phyloP scores from a whole-genome alignment of 2,797 vertebrate species.

The Cercopithecus neglectus region DNA sequence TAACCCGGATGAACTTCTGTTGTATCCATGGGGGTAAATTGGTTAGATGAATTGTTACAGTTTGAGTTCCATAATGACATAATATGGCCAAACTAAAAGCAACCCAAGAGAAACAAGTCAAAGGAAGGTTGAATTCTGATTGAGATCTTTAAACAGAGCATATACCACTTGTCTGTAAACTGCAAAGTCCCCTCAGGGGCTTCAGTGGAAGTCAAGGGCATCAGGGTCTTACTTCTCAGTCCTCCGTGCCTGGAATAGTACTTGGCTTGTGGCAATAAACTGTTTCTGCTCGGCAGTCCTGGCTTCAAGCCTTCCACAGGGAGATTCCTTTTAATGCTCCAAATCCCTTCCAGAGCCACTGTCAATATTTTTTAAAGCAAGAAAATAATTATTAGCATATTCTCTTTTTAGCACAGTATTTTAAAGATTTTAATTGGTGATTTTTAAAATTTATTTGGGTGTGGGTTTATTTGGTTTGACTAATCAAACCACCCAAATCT shows the following conservation, averaged over 20 bases:
- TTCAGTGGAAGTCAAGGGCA: not conserved
- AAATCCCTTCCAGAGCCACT: constrained; percentile 83
- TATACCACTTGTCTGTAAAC: not conserved
- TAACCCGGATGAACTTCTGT: not conserved
- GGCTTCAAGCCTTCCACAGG: constrained; percentile 72
- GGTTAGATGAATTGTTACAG: not conserved
- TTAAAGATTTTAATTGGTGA: not conserved
- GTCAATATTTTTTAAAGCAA: constrained; percentile 77
- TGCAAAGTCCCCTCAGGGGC: not conserved
- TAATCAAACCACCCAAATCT: not conserved
- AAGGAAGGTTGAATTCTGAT: not conserved
- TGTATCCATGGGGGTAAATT: not conserved
- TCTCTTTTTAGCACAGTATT: constrained; percentile 17
- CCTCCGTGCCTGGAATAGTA: constrained; percentile 84
- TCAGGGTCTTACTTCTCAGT: constrained; percentile 80
- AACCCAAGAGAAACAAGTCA: not conserved
- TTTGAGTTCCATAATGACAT: not conserved
- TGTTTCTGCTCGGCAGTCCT: constrained; percentile 66
- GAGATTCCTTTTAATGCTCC: constrained; percentile 81
- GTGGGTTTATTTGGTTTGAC: constrained; percentile 10
- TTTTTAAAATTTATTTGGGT: not conserved
- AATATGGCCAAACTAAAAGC: not conserved
- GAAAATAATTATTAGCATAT: constrained; percentile 33
- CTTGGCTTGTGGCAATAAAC: constrained; percentile 79
- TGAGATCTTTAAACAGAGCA: not conserved